These are phyloP conservation scores for Dendrolimus kikuchii DNA, from an alignment of 1,140 invertebrate species.

Conservation along the genomic window DNA sequence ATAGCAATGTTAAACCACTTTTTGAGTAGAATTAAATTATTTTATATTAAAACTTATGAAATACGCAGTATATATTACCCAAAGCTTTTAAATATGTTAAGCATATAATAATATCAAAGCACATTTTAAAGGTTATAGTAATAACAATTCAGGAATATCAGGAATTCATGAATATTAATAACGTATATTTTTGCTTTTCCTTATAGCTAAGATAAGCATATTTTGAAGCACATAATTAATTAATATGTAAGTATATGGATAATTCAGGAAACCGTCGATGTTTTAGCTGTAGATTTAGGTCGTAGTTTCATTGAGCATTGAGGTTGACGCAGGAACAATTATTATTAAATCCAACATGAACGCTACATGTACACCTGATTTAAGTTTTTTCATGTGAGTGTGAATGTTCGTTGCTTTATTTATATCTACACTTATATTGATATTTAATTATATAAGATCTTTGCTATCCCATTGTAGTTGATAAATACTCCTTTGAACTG, in stretches of 20 bases:
- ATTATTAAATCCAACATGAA: slow-evolving; percentile 16
- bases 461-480: slow-evolving; percentile 4
- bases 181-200: no score
- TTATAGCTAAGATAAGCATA: no score
- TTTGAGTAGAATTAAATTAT: no score
- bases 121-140: no score
- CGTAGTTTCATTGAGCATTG: slow-evolving; percentile 28
- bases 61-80: no score
- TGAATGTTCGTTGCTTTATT: slow-evolving; percentile 7
- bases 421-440: background rate
- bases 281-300: slow-evolving; percentile 40
- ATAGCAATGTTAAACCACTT: no score
- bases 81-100: background rate
- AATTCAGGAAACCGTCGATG: slow-evolving; percentile 57
- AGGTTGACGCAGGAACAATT: slow-evolving; percentile 67
- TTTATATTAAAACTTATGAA: no score
- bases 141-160: no score
- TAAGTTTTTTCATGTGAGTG: slow-evolving; percentile 8
- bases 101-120: no score
- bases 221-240: no score
- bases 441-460: slow-evolving; percentile 3
- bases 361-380: slow-evolving; percentile 19
- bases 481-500: slow-evolving; percentile 3
- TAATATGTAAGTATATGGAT: background rate
- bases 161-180: no score